phyloP scores from a whole-genome alignment of 2,888 invertebrate species.

The Papilio demoleus region DNA sequence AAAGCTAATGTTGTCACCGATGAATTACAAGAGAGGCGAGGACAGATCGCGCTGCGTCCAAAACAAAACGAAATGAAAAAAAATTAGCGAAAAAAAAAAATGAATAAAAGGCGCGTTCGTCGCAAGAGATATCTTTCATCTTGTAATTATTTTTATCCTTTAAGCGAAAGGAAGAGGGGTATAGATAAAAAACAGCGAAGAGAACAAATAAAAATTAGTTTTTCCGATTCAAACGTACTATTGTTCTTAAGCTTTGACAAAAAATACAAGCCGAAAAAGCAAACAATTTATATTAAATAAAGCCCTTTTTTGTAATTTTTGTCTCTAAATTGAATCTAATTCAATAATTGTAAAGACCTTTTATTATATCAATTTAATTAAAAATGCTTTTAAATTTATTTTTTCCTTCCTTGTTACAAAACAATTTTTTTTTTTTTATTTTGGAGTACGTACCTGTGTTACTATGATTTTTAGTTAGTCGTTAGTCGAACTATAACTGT shows the following conservation, averaged over 20 bases:
- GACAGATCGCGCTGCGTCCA: constrained; percentile 72
- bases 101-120: constrained; percentile 51
- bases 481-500: no score
- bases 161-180: constrained; percentile 70
- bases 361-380: background rate
- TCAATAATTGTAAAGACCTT: constrained; percentile 33
- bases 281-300: constrained; percentile 39
- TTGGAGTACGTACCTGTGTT: no score
- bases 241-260: constrained; percentile 43
- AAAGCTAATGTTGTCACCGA: constrained; percentile 54
- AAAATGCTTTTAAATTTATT: background rate
- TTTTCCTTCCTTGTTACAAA: background rate
- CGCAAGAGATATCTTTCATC: constrained; percentile 70
- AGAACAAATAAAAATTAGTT: constrained; percentile 67
- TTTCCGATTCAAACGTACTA: constrained; percentile 68
- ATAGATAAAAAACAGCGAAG: constrained; percentile 60
- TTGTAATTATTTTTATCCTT: constrained; percentile 83
- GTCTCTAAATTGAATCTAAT: constrained; percentile 32
- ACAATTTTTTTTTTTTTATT: no score
- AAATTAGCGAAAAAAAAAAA: constrained; percentile 58
- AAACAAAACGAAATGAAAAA: constrained; percentile 60
- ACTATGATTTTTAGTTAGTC: no score
- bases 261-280: constrained; percentile 21
- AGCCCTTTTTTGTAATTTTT: constrained; percentile 18
- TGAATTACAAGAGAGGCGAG: constrained; percentile 66